Base-by-base conservation (phyloP, 2,113 vertebrate species). In the Podarcis raffonei region DNA sequence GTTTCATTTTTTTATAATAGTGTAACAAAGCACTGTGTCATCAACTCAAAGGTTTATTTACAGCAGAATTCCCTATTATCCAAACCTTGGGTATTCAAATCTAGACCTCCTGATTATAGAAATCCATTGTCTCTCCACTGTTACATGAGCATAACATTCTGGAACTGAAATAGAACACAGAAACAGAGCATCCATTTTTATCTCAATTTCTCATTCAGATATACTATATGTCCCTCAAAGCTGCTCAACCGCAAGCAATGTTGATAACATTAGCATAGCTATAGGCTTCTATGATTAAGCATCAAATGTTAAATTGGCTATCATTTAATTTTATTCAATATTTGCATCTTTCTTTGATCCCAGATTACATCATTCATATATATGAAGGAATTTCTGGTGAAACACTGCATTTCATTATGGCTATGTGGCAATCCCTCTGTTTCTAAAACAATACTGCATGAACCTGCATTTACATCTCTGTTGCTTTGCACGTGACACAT, bases 171-270 rank as follows among this genome's bases (percentile, higher is more conserved):
- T 23, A 42, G 57, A 25, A 79, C 30, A 32, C 27, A 57, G 39
- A 62, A 83, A 42, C 37, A 69, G 65, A 42, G 69, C 39, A 25
- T 69, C 37, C 48, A 42, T 37, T 53, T 53, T 68, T 83, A 39
- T 30, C 65, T 48, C 5, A 48, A 30, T 65, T 37, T 66, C 22
- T 82, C 30, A 59, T 82, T 39, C 35, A 82, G 22, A 66, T 68
- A 35, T 69, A 69, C 48, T 68, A 35, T 69, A 69, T 48, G 16
- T 32, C 6, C 2, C 71, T n/a, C 48, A 85, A 57, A 85, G 48
- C 30, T 75, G n/a, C 12, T 93, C 91, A 90, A 88, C 48, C 80
- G 85, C 80, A 94, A 87, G 91, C 91, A 89, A 89, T 87, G 92
- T 92, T 89, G 76, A 85, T 90, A 89, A 87, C 92, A 91, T 74